phyloP scores from a whole-genome alignment of 2,888 invertebrate species.

The Esperia sulphurella region DNA sequence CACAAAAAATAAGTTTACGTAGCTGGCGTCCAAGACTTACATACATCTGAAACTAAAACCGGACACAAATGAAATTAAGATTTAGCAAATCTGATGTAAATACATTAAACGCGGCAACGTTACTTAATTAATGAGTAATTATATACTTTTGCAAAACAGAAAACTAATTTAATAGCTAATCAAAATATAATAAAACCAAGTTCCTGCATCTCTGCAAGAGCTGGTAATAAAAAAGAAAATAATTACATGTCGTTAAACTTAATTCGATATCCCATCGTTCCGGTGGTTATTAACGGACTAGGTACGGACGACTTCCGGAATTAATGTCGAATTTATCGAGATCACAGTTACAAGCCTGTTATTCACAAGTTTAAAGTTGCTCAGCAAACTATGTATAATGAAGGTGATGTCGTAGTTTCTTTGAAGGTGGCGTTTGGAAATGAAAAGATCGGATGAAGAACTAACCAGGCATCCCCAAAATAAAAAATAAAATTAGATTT shows the following conservation, averaged over 20 bases:
- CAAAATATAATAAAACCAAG: not conserved
- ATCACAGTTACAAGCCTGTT: slow-evolving; percentile 1
- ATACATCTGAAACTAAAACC: too few relatives aligned
- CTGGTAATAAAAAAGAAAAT: not conserved
- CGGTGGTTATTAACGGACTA: not conserved
- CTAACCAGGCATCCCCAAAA: too few relatives aligned
- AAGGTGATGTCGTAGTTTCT: too few relatives aligned
- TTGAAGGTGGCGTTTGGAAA: too few relatives aligned
- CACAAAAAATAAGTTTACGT: too few relatives aligned
- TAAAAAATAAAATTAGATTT: too few relatives aligned
- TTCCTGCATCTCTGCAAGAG: not conserved
- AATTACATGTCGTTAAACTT: slow-evolving; percentile 2
- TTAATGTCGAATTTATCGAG: not conserved
- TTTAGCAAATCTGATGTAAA: too few relatives aligned
- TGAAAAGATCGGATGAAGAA: too few relatives aligned
- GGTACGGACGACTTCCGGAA: slow-evolving; percentile 12
- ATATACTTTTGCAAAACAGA: not conserved
- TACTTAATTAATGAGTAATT: not conserved
- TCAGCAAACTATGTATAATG: too few relatives aligned
- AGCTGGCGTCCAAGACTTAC: too few relatives aligned
- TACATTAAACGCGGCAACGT: not conserved
- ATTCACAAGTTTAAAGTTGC: too few relatives aligned
- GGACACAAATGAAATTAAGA: too few relatives aligned
- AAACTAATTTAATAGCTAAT: not conserved
- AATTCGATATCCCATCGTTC: not conserved